phyloP scores from a whole-genome alignment of 2,113 vertebrate species.

The Lipotes vexillifer region DNA sequence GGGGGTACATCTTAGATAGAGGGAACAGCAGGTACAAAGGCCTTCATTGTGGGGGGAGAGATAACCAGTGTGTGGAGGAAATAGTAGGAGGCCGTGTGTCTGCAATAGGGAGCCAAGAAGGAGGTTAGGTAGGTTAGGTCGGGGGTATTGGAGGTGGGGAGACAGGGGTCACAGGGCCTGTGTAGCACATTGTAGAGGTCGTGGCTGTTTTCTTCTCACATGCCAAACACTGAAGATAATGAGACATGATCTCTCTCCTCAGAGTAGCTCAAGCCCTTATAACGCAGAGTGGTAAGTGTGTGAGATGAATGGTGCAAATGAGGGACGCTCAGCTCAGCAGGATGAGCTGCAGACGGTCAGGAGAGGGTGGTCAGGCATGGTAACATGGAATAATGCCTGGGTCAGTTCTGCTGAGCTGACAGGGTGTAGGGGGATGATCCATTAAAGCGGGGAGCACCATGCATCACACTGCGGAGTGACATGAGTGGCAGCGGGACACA shows the following conservation, averaged over 20 bases:
- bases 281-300: neutral
- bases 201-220: neutral
- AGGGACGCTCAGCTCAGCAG: neutral
- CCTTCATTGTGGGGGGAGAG: neutral
- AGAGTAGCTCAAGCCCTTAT: neutral
- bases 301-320: neutral
- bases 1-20: neutral
- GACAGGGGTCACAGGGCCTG: rapidly evolving
- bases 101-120: neutral
- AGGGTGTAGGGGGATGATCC: neutral
- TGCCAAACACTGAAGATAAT: rapidly evolving
- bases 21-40: neutral
- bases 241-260: neutral
- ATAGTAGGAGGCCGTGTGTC: neutral
- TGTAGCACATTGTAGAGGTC: too few relatives aligned
- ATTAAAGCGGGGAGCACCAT: too few relatives aligned
- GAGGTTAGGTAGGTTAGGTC: neutral
- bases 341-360: neutral
- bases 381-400: rapidly evolving
- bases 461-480: neutral
- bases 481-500: neutral
- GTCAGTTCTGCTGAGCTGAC: neutral
- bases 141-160: too few relatives aligned
- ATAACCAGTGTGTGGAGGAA: rapidly evolving
- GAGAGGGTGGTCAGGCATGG: neutral